Base-by-base conservation (phyloP, 1,140 invertebrate genomes). In the Asbolus verrucosus region DNA sequence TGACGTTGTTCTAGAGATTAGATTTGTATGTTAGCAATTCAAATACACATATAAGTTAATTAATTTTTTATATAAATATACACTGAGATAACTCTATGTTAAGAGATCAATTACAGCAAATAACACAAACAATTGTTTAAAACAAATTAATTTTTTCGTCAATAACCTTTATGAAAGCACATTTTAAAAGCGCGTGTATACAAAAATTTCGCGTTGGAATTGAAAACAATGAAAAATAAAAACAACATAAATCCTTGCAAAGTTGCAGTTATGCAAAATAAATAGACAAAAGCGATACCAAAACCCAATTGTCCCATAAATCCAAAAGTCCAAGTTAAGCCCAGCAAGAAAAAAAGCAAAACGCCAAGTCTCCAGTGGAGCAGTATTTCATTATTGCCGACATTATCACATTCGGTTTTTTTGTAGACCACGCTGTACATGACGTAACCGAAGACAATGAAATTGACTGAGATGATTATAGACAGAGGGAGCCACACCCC, bases 241-340 rank as follows among this genome's bases (percentile, higher is more conserved):
- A 90, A 89, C 15, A 89, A 80, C 1, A 89, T 82, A 74, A 89
- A 88, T 1, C 88, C 88, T 77, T 90, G 88, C 16, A 88, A 69
- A 1, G 88, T 86, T 13, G 87, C 85, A 1, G 85, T 86, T 6
- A 88, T 77, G 76, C 87, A 88, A 74, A 89, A 89, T 1, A 90
- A 72, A 74, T 88, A 88, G 0, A 83, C 84, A 74, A 87, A 87
- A 6, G 85, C 68, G n/a, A 84, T 74, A 6, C 78, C 77, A 2
- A 80, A 81, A 18, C 81, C 79, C 15, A 85, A 82, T 71, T 85
- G 82, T n/a, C 84, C 83, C 27, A 87, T 80, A 11, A 89, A 79
- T 4, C 87, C 88, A 75, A 89, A 89, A 14, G 87, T 79, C 88
- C 88, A 89, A 1, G 86, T 85, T 0, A 90, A 75, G 0, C 88